Base-by-base conservation (phyloP, 2,113 vertebrate genomes). In the Zosterops pallidus region DNA sequence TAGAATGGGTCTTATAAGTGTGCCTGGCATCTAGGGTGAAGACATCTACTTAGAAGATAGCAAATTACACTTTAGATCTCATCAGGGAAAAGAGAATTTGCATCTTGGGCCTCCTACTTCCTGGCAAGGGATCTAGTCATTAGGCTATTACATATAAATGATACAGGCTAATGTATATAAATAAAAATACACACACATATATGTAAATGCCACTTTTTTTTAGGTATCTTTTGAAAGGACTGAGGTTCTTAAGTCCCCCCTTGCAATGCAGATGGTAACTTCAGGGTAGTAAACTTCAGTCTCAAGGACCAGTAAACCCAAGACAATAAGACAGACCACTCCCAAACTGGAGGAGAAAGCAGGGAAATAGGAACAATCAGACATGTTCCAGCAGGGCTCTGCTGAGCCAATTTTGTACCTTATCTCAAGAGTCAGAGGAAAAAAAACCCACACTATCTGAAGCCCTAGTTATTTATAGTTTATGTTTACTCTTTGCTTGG, bases 381-480 rank as follows among this genome's bases (percentile, higher is more conserved):
- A 59, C 46, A 71, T 8, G 20, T 65, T 79, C 78, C 37, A 90
- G 22, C 17, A 83, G 20, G 14, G 71, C 37, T 88, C 18, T 72
- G 50, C 12, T 59, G 22, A 92, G 81, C 52, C 83, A 76, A 94
- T 60, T 97, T 93, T 79, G 18, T 65, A 91, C 79, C 77, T 93
- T 70, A 92, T 87, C 90, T 95, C 72, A 77, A 81, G 76, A 86
- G 33, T 69, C 69, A 88, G 52, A 80, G 35, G 31, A 10, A 74
- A 87, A 87, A 72, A 70, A 82, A 4, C 1, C 5, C 21, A 71
- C 35, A 53, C 29, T 67, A 67, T 59, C 77, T 49, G 39, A 92
- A 95, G 90, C 35, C 37, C 33, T 68, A 84, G 57, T 79, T 95
- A 96, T 96, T 96, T 95, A 97, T 76, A 92, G 70, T 28, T 94